These are phyloP conservation scores for Poeciliopsis retropinna DNA, from an alignment of 2,113 vertebrate genomes.

Conservation along the genomic window DNA sequence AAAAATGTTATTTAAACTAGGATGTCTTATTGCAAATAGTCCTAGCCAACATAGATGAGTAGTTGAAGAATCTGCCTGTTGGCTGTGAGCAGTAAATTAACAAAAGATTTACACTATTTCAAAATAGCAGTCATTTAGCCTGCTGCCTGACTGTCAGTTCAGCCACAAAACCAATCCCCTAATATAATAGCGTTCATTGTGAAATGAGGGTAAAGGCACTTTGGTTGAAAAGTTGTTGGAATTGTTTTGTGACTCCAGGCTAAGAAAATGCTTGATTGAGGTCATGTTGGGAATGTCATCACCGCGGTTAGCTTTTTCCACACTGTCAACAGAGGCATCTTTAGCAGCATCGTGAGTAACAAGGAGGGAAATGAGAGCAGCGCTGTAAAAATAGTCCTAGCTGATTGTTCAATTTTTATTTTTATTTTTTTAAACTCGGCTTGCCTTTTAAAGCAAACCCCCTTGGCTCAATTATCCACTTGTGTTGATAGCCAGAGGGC, in stretches of 20 bases:
- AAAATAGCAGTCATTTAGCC: constrained; percentile 15
- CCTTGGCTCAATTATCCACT: constrained; percentile 14
- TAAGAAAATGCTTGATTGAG: constrained; percentile 69
- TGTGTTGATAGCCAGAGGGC: constrained; percentile 20
- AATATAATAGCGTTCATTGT: constrained; percentile 59
- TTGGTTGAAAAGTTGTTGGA: constrained; percentile 43
- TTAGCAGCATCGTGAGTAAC: constrained; percentile 41
- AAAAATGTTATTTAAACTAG: constrained; percentile 29
- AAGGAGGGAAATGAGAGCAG: constrained; percentile 29
- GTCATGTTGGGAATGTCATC: constrained; percentile 66
- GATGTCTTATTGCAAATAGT: constrained; percentile 15
- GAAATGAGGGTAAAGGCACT: constrained; percentile 57
- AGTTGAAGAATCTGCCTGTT: constrained; percentile 17
- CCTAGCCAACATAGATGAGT: constrained; percentile 8
- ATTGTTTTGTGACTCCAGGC: constrained; percentile 59
- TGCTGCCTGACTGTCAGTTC: constrained; percentile 6
- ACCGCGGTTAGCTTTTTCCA: constrained; percentile 55
- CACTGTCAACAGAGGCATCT: constrained; percentile 62
- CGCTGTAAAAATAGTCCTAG: constrained; percentile 30
- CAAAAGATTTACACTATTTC: constrained; percentile 29
- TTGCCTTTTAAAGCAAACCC: constrained; percentile 6
- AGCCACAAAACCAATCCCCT: constrained; percentile 36
- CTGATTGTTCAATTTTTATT: constrained; percentile 48
- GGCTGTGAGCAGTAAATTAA: constrained; percentile 31
- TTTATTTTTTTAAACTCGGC: constrained; percentile 8